Conservation (phyloP, 2,888 invertebrate species). For the Lomographa bimaculata region DNA sequence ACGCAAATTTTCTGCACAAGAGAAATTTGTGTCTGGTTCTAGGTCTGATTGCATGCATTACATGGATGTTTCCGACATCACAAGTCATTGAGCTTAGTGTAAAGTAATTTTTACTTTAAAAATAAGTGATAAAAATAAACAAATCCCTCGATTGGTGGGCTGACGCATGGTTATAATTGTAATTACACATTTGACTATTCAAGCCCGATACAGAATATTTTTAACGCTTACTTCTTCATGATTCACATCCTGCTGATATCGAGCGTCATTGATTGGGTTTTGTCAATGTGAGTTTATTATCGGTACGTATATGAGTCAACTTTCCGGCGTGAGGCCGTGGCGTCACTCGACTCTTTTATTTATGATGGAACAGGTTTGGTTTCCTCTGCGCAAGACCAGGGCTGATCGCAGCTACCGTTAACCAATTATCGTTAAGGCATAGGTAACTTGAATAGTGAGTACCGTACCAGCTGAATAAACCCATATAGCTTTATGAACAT, state of each 20-base stretch:
- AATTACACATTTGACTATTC: too few species aligned
- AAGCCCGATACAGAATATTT: too few species aligned
- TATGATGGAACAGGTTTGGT: slow-evolving; percentile 32
- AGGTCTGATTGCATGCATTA: too few species aligned
- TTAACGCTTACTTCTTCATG: slow-evolving; percentile 28
- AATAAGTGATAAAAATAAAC: too few species aligned
- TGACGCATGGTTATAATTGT: too few species aligned
- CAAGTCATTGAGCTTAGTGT: too few species aligned
- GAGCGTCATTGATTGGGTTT: slow-evolving; percentile 52
- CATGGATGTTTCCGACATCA: too few species aligned
- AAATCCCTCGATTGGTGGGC: too few species aligned
- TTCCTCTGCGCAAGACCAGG: slow-evolving; percentile 26
- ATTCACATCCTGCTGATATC: slow-evolving; percentile 54
- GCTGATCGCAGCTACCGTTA: slow-evolving; percentile 22
- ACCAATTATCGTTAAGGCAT: slow-evolving; percentile 21
- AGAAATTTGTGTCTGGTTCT: too few species aligned
- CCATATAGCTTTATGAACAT: slow-evolving; percentile 17
- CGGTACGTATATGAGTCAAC: slow-evolving; percentile 55
- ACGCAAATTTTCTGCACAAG: too few species aligned
- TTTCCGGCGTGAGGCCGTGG: slow-evolving; percentile 42
- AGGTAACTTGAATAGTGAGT: slow-evolving; percentile 17
- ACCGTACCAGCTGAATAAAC: slow-evolving; percentile 17
- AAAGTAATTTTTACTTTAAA: too few species aligned
- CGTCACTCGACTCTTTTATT: slow-evolving; percentile 33
- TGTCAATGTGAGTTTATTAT: slow-evolving; percentile 39